Conservation (phyloP, 1,140 invertebrate genomes). For the Neotoxoptera formosana region DNA sequence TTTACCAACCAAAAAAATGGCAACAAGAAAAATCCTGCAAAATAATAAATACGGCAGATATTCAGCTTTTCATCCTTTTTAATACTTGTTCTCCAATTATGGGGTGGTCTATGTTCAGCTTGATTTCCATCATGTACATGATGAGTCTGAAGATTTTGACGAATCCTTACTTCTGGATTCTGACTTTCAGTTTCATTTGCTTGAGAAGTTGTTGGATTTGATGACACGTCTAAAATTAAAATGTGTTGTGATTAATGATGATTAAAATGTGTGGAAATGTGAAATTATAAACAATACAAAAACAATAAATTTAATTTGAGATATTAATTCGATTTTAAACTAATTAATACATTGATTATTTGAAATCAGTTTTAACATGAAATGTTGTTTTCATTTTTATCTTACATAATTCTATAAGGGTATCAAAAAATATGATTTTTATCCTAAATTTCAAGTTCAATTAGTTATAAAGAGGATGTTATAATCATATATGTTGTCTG, state of each 20-base stretch:
- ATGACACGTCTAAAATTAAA: constrained; percentile 15
- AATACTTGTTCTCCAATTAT: constrained; percentile 52
- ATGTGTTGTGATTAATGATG: neutral
- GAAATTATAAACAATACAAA: neutral
- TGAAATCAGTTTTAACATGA: neutral
- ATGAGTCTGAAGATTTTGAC: constrained; percentile 1
- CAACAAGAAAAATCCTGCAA: constrained; percentile 46
- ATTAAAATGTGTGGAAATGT: neutral
- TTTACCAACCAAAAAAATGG: constrained; percentile 52
- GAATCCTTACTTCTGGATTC: constrained; percentile 40
- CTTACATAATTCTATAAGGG: neutral
- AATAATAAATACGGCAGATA: constrained; percentile 47
- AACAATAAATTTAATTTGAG: neutral
- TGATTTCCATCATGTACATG: neutral
- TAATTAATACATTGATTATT: neutral
- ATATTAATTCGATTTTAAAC: neutral
- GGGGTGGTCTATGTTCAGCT: constrained; percentile 17
- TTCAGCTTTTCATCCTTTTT: constrained; percentile 26
- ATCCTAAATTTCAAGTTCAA: no score
- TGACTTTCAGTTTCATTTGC: neutral
- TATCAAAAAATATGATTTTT: neutral
- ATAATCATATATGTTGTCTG: no score
- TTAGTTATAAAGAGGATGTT: no score
- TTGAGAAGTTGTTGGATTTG: constrained; percentile 29
- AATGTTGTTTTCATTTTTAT: neutral